Evolutionary conservation across 2,797 vertebrate species (phyloP).

Genomic region (Taenioides sp.): DNA sequence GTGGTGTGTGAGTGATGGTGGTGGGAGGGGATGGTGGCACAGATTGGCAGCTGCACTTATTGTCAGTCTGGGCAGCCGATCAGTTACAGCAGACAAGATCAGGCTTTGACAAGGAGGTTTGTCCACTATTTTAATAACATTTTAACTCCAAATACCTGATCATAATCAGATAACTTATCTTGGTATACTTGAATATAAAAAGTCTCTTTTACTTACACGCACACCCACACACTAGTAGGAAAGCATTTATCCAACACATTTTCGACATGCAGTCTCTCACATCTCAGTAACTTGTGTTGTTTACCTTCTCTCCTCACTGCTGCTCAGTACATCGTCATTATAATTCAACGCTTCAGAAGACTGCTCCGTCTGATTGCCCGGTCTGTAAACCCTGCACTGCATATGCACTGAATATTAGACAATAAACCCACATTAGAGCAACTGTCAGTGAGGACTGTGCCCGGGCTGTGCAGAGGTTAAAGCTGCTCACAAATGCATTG

Average conservation of each 20-base stretch:
- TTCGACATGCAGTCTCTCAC: not conserved
- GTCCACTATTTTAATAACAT: too few relatives aligned
- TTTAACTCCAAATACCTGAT: too few relatives aligned
- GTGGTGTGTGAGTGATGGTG: too few relatives aligned
- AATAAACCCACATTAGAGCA: slow-evolving; percentile 41
- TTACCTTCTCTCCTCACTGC: not conserved
- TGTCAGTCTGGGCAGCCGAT: too few relatives aligned
- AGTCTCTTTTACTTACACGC: too few relatives aligned
- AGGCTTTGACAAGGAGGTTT: too few relatives aligned
- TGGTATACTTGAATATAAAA: not conserved
- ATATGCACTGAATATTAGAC: slow-evolving; percentile 34
- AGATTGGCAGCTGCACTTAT: too few relatives aligned
- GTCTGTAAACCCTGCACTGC: slow-evolving; percentile 25
- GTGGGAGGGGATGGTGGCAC: too few relatives aligned
- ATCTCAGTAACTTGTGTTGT: not conserved
- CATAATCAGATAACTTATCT: too few relatives aligned
- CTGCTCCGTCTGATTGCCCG: slow-evolving; percentile 8
- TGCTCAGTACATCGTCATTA: slow-evolving; percentile 35
- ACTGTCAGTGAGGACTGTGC: slow-evolving; percentile 39
- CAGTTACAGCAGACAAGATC: too few relatives aligned
- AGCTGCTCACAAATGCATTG: slow-evolving; percentile 63
- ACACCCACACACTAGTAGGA: not conserved
- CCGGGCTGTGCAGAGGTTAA: slow-evolving; percentile 47
- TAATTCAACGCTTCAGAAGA: slow-evolving; percentile 35
- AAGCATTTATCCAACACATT: not conserved